A percentile compares a stretch with the other conserved stretches of the same genome.
Evolutionary conservation across 2,113 vertebrate species (phyloP).

Genomic region (Coturnix japonica): DNA sequence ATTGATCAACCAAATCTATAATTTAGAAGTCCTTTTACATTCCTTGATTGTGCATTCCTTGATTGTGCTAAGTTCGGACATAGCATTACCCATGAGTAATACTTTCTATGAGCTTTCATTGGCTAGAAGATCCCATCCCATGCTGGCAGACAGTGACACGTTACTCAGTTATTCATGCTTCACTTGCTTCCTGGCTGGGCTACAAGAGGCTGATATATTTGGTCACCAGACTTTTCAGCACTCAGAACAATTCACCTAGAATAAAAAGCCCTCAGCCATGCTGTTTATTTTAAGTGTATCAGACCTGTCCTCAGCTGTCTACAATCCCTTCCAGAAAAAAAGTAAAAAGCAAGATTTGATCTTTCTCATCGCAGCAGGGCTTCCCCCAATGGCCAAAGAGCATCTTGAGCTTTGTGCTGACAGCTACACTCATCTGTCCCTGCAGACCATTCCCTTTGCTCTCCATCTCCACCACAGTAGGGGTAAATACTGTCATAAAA

Average conservation of each 20-base stretch:
- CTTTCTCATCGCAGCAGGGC: not conserved
- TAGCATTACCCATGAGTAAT: conserved; percentile 69
- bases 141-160: conserved; percentile 56
- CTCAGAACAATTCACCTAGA: conserved; percentile 66
- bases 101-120: conserved; percentile 53
- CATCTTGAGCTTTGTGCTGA: conserved; percentile 8
- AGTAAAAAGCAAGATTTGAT: conserved; percentile 13
- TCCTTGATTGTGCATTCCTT: conserved; percentile 23
- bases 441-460: not conserved
- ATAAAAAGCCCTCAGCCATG: conserved; percentile 40
- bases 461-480: not conserved
- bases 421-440: not conserved
- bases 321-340: conserved; percentile 37
- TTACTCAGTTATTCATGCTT: conserved; percentile 70
- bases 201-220: conserved; percentile 61
- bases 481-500: conserved; percentile 16
- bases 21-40: conserved; percentile 69
- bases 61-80: conserved; percentile 70
- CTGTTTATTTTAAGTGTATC: conserved; percentile 64
- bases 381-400: not conserved
- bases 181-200: conserved; percentile 63
- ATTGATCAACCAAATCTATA: conserved; percentile 70
- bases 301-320: conserved; percentile 70
- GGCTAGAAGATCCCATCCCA: conserved; percentile 59
- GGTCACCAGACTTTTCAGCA: conserved; percentile 69